Evolutionary conservation across 1,140 invertebrate species (phyloP).

Genomic region (Saccostrea cuccullata): DNA sequence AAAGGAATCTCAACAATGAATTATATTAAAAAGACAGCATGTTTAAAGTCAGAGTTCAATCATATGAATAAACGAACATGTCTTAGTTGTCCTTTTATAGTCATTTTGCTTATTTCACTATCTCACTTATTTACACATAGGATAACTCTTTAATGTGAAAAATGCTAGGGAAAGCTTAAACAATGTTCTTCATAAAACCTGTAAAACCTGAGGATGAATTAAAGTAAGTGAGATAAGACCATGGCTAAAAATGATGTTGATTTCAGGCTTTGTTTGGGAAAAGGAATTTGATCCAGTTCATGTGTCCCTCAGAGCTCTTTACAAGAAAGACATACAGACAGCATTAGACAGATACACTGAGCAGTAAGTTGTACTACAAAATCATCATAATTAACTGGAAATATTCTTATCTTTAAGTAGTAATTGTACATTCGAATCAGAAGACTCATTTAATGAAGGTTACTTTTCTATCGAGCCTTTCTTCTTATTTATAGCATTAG

Average conservation of each 20-base stretch:
- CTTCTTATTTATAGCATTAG: slow-evolving; percentile 63
- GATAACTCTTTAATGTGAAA: no score
- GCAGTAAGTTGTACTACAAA: slow-evolving; percentile 83
- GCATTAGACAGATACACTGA: slow-evolving; percentile 91
- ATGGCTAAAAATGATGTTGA: background rate
- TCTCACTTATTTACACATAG: no score
- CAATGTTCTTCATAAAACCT: no score
- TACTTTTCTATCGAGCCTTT: background rate
- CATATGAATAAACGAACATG: no score
- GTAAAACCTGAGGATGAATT: background rate
- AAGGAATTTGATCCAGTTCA: slow-evolving; percentile 96
- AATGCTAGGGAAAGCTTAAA: no score
- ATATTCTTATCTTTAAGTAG: no score
- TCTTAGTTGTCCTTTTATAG: no score
- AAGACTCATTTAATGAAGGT: background rate
- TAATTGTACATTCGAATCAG: no score
- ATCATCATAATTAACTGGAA: background rate
- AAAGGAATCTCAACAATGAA: no score
- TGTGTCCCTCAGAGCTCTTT: slow-evolving; percentile 92
- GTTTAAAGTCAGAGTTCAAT: no score
- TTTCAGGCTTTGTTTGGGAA: slow-evolving; percentile 88
- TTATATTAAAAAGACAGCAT: no score
- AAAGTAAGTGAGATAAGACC: background rate
- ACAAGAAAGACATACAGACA: slow-evolving; percentile 94
- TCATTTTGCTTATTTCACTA: no score